These are phyloP conservation scores for Hypanus sabinus DNA, from an alignment of 2,113 vertebrate genomes.

Conservation along the genomic window DNA sequence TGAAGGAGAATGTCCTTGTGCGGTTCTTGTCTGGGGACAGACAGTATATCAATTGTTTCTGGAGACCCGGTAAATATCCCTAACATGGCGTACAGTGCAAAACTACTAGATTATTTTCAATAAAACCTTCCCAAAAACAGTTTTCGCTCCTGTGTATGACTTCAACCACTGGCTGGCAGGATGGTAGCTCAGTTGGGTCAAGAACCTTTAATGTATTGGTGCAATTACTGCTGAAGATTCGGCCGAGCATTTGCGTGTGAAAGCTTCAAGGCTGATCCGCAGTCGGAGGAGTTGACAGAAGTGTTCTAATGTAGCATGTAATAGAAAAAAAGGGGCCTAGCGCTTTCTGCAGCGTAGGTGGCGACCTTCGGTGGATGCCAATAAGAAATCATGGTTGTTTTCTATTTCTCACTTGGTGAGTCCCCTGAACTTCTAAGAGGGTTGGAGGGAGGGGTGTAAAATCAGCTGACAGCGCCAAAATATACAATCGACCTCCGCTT, in stretches of 20 bases:
- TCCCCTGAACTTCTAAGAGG: constrained; percentile 1
- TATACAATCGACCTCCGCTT: neutral
- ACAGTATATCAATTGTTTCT: neutral
- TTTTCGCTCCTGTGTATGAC: neutral
- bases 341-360: constrained; percentile 23
- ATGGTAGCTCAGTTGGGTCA: constrained; percentile 1
- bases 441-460: neutral
- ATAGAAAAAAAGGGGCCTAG: neutral
- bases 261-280: constrained; percentile 13
- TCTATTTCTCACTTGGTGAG: constrained; percentile 31
- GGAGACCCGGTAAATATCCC: neutral
- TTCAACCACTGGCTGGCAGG: neutral
- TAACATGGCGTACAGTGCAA: neutral
- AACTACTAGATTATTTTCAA: neutral
- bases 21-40: neutral
- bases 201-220: constrained; percentile 30
- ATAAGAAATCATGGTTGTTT: constrained; percentile 29
- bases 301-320: constrained; percentile 33
- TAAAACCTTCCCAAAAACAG: neutral
- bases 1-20: neutral
- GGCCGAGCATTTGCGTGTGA: constrained; percentile 28
- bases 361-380: constrained; percentile 29
- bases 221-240: constrained; percentile 12
- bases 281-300: constrained; percentile 20
- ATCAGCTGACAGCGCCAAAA: constrained; percentile 20